phyloP scores from a whole-genome alignment of 2,797 vertebrate species.

The Takifugu ocellatus region DNA sequence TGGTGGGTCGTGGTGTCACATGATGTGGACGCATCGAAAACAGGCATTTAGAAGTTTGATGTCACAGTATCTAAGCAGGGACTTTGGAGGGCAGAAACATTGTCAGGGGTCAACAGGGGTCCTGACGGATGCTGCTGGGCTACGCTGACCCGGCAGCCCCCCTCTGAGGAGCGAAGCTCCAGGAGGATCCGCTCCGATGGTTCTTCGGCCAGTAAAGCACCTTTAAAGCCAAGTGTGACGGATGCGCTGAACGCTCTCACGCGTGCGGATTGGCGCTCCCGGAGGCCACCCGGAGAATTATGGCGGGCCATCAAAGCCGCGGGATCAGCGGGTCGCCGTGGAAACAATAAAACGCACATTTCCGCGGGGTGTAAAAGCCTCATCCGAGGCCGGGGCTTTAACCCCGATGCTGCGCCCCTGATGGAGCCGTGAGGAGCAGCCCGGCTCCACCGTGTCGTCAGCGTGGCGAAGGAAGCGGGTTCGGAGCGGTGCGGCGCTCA shows the following conservation, averaged over 20 bases:
- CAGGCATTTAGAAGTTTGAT: neutral
- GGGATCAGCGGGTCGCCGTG: constrained; percentile 35
- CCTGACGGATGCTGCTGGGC: constrained; percentile 44
- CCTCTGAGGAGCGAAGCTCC: constrained; percentile 15
- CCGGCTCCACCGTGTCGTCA: constrained; percentile 12
- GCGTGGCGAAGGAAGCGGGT: neutral
- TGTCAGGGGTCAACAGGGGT: constrained; percentile 43
- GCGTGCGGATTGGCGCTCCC: constrained; percentile 39
- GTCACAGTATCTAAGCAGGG: neutral
- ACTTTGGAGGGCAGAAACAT: constrained; percentile 13
- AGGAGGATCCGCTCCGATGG: constrained; percentile 47
- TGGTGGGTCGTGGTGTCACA: neutral
- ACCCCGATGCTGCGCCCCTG: constrained; percentile 10
- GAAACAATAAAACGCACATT: constrained; percentile 24
- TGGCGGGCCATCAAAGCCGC: constrained; percentile 30
- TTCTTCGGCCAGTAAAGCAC: constrained; percentile 24
- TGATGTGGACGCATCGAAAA: neutral
- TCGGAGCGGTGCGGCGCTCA: neutral
- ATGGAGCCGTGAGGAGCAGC: constrained; percentile 24
- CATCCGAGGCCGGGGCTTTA: constrained; percentile 23
- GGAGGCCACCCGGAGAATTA: constrained; percentile 30
- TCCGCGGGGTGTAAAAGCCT: constrained; percentile 27
- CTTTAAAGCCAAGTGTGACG: constrained; percentile 49
- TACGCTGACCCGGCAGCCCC: constrained; percentile 48
- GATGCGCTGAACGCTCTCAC: constrained; percentile 37